These are phyloP conservation scores for Orthosia gothica DNA, from an alignment of 2,888 invertebrate species.

Conservation along the genomic window DNA sequence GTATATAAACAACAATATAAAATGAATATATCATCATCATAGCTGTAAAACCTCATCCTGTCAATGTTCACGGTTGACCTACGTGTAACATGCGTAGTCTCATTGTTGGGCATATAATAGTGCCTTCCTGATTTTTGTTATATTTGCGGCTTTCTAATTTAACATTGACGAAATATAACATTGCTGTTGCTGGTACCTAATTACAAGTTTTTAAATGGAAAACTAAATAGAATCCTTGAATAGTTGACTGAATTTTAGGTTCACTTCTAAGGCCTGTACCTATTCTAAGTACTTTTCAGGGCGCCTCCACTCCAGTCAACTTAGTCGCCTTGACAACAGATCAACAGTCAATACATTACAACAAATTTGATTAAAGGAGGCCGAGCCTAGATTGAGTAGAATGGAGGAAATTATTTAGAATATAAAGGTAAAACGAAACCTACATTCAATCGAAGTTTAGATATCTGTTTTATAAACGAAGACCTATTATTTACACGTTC, in stretches of 20 bases:
- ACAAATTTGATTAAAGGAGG: too few relatives aligned
- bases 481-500: background rate
- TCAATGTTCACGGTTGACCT: constrained; percentile 30
- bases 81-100: constrained; percentile 16
- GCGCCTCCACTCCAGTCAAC: too few relatives aligned
- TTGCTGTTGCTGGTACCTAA: background rate
- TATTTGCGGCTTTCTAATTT: constrained; percentile 42
- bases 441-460: background rate
- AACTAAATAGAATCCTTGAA: background rate
- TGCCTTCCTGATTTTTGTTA: constrained; percentile 54
- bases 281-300: too few relatives aligned
- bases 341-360: too few relatives aligned
- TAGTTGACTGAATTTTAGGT: too few relatives aligned
- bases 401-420: too few relatives aligned
- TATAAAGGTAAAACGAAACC: background rate
- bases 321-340: too few relatives aligned
- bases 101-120: constrained; percentile 34
- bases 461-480: background rate
- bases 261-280: too few relatives aligned
- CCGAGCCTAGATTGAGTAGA: too few relatives aligned
- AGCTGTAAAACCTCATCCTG: background rate
- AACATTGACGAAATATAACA: background rate
- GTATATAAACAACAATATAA: background rate
- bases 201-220: background rate
- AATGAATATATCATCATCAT: background rate